Base-by-base conservation (phyloP, 2,113 vertebrate genomes). In the Chaenogobius annularis region DNA sequence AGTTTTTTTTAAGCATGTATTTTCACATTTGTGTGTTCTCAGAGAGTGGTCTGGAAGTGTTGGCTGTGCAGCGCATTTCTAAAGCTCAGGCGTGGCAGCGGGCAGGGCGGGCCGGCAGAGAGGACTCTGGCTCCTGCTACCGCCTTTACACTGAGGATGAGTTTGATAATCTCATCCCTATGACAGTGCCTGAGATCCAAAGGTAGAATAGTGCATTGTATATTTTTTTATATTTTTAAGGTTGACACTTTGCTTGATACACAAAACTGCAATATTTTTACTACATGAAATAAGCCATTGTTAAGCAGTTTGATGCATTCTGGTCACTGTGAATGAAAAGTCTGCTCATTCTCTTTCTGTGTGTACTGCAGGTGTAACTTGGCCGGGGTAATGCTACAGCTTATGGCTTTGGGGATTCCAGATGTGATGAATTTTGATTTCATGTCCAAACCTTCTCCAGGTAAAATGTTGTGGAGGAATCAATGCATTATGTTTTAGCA, bases 61-160 rank as follows among this genome's bases (percentile, higher is more conserved):
- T 99, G 79, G 96, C 98, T 0, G 95, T 99, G 54, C 97, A 98
- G 90, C 91, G 95, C 4, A 93, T 98, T 12, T 98, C 97, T 0
- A 98, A 98, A 90, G 96, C 98, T 0, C 98, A 99, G 93, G 98
- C 96, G 0, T 98, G 96, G 97, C 97, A 99, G 80, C 94, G 97
- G 17, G 92, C 96, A 0, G 97, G 97, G 22, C 92, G 98, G 15
- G 96, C 97, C 0, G 98, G 98, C 37, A 88, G 97, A 26, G 96
- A 98, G 83, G 93, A 96, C 62, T 95, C 96, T 0, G 97, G 97
- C 0, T 26, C 89, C 81, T 97, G 96, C 75, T 98, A 98, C 74
- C 94, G 98, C 5, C 96, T 99, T 44, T 99, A 97, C 93, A 99
- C 96, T 0, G 97, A 99, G 86, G 92, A 94, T 0, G 96, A 99